Evolutionary conservation across 2,888 invertebrate genomes (phyloP), one percentile per base, ranked within the genome.

Genomic region (Rhaphigaster nebulosa): DNA sequence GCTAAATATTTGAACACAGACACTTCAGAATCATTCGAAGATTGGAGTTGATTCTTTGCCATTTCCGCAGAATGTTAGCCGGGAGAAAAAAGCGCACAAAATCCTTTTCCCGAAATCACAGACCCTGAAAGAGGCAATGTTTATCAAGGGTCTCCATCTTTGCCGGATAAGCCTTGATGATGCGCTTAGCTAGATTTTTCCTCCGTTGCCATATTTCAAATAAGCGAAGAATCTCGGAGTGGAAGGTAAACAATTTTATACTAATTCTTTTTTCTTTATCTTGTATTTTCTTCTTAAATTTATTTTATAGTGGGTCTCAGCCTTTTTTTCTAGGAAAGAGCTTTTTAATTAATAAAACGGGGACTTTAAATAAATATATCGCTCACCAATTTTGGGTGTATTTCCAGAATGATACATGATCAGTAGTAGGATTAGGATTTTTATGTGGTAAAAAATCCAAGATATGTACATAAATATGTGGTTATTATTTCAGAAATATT

Each of bases 71-170:
- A n/a, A 60, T 60, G n/a, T 60, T 60, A n/a, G 60, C 15, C 12
- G 65, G 29, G n/a, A 12, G 1, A 15, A 65, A 29, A 65, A 15
- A 29, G 65, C 29, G 65, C 15, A 29, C 15, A 13, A 29, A 65
- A n/a, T 65, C 65, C 65, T 29, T 65, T 65, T 15, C 29, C 29
- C 29, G 15, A 65, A 65, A 65, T 65, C 29, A 29, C 65, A 15
- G 15, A 29, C 65, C 15, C 29, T 65, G 13, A 29, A 65, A 29
- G 65, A 29, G 29, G 65, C 1, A 29, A 29, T 65, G 12, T 65
- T 65, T 65, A 65, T 65, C 65, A 65, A 65, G 29, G 65, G 65
- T 29, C 65, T 65, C 65, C 29, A 65, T 29, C 65, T 65, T 65
- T 13, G 5, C 65, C 65, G 65, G 65, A 65, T 65, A 65, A 65